Percentiles rank a stretch among this genome's conserved stretches.
Conservation (phyloP, 2,113 vertebrate genomes). For the Mola mola region DNA sequence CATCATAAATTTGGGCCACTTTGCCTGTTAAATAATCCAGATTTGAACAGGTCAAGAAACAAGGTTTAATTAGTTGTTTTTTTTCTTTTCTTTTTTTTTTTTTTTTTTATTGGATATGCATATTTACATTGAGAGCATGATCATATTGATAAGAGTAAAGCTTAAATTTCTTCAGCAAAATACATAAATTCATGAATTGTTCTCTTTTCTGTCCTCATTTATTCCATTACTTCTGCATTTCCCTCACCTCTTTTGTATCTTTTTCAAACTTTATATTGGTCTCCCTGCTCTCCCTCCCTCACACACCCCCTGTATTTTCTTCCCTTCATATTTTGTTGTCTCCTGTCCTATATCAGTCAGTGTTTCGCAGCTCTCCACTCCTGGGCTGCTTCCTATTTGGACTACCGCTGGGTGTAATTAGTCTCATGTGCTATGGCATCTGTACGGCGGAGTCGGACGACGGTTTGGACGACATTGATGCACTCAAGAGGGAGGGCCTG, state of each 20-base stretch:
- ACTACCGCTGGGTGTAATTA: constrained; percentile 95
- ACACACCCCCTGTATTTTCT: not conserved
- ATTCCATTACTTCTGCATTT: not conserved
- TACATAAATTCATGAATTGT: too few species aligned
- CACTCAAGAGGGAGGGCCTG: constrained; percentile 81
- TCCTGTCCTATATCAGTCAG: constrained; percentile 83
- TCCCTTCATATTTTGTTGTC: constrained; percentile 16
- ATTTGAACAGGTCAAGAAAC: too few species aligned
- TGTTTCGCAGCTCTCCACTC: constrained; percentile 95
- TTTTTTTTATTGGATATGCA: too few species aligned
- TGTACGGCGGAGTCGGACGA: constrained; percentile 93
- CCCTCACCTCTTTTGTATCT: not conserved
- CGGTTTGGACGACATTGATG: constrained; percentile 81
- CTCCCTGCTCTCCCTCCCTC: not conserved
- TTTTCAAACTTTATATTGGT: too few species aligned
- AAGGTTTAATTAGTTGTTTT: too few species aligned
- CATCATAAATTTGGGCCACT: too few species aligned
- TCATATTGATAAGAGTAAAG: not conserved
- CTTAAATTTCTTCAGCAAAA: not conserved
- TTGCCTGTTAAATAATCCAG: too few species aligned
- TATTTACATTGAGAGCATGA: constrained; percentile 5
- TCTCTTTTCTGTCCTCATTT: not conserved
- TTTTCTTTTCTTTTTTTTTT: too few species aligned
- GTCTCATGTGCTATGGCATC: constrained; percentile 99
- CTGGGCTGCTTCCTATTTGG: constrained; percentile 98